Conservation (phyloP, 1,140 invertebrate species). For the Drosophila sp. region DNA sequence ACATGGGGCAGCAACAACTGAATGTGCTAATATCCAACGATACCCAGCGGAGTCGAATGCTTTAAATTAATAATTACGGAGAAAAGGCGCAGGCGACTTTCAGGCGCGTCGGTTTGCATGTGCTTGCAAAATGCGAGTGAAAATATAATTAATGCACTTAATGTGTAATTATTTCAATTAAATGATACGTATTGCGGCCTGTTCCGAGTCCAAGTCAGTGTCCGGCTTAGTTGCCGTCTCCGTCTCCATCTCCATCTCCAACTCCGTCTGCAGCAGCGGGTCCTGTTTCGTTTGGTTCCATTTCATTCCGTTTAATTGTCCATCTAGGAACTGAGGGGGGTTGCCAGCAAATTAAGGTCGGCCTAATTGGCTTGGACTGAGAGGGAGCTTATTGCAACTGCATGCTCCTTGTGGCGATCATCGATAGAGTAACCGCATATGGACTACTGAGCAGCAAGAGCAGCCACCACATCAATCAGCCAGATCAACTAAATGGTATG, state of each 20-base stretch:
- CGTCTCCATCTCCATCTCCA: not conserved
- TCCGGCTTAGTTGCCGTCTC: not conserved
- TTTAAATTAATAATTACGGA: conserved; percentile 82
- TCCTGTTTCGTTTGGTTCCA: conserved; percentile 36
- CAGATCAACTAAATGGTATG: conserved; percentile 52
- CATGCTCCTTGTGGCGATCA: conserved; percentile 50
- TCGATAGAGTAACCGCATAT: conserved; percentile 47
- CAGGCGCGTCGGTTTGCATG: conserved; percentile 46
- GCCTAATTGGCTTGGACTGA: conserved; percentile 61
- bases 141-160: conserved; percentile 84
- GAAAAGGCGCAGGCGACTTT: conserved; percentile 56
- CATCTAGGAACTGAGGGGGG: conserved; percentile 12
- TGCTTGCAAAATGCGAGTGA: conserved; percentile 60
- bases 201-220: conserved; percentile 6
- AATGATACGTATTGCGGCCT: conserved; percentile 56
- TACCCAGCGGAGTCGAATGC: conserved; percentile 73
- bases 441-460: conserved; percentile 21
- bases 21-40: conserved; percentile 62
- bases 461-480: conserved; percentile 60
- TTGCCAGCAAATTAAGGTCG: conserved; percentile 56
- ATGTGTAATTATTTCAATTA: conserved; percentile 84
- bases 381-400: conserved; percentile 22
- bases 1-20: conserved; percentile 20
- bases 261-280: not conserved
- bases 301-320: conserved; percentile 49